phyloP scores from a whole-genome alignment of 1,140 invertebrate species.

The Ylistrum balloti region DNA sequence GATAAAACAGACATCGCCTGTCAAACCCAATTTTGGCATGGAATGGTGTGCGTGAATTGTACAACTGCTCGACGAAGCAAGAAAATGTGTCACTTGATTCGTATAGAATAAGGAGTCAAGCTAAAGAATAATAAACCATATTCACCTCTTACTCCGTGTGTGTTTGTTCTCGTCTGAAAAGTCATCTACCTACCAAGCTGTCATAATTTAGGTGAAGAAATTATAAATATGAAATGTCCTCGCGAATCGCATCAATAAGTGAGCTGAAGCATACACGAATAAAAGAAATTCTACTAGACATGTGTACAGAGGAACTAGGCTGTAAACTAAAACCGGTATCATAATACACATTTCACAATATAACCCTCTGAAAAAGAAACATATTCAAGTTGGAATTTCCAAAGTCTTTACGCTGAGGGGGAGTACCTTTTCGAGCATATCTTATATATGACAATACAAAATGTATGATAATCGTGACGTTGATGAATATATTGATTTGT shows the following conservation, averaged over 20 bases:
- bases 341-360: not conserved
- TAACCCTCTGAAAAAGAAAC: not conserved
- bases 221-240: not conserved
- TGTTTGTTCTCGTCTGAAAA: conserved; percentile 33
- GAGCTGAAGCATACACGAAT: not conserved
- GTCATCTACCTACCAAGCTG: not conserved
- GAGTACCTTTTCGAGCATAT: not conserved
- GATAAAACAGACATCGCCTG: conserved; percentile 37
- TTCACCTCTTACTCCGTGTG: not conserved
- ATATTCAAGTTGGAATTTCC: not conserved
- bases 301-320: not conserved
- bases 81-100: conserved; percentile 21
- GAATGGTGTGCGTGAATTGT: conserved; percentile 24
- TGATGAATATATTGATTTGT: not conserved
- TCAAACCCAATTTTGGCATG: conserved; percentile 9
- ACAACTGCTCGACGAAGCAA: conserved; percentile 23
- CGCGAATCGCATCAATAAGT: not conserved
- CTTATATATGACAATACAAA: not conserved
- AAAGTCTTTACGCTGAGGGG: not conserved
- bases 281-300: not conserved
- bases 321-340: not conserved
- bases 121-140: not conserved
- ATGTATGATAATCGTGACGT: not conserved
- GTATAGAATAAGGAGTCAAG: not conserved
- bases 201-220: conserved; percentile 16